A percentile compares a stretch with the other conserved stretches of the same genome.
Evolutionary conservation across 1,140 invertebrate genomes (phyloP).

Genomic region (Drosophila ananassae): DNA sequence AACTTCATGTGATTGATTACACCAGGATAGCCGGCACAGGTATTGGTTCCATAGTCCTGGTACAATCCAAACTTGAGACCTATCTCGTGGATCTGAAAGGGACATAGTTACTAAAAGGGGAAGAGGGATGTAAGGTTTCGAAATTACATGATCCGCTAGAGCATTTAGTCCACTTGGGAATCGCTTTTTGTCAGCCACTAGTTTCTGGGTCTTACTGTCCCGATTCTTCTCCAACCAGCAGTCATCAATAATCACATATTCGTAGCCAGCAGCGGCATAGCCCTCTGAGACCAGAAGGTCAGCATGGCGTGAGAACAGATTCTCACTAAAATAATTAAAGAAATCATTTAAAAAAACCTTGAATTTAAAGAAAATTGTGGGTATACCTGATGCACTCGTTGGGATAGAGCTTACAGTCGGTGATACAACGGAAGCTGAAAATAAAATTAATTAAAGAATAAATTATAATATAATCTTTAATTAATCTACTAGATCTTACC

Average conservation of each 20-base stretch:
- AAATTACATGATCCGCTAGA: constrained; percentile 91
- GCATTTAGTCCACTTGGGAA: constrained; percentile 94
- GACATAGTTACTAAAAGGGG: background rate
- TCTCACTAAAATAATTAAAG: constrained; percentile 87
- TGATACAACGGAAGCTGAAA: constrained; percentile 92
- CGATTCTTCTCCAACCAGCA: constrained; percentile 92
- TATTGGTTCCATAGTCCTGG: constrained; percentile 93
- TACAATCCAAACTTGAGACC: constrained; percentile 95
- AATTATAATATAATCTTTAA: background rate
- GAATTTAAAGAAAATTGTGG: background rate
- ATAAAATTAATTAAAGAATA: background rate
- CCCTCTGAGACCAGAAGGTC: constrained; percentile 91
- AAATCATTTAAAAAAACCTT: background rate
- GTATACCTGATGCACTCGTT: constrained; percentile 95
- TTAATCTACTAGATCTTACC: constrained; percentile 71
- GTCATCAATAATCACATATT: constrained; percentile 95
- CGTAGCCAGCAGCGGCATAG: constrained; percentile 91
- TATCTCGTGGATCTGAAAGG: constrained; percentile 88
- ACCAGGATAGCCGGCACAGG: constrained; percentile 94
- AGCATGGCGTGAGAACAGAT: constrained; percentile 91
- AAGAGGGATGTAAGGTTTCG: background rate
- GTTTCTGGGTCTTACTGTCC: constrained; percentile 86
- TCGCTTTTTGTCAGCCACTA: constrained; percentile 89
- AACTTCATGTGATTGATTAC: constrained; percentile 89
- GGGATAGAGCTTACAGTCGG: constrained; percentile 95